Conservation (phyloP, 1,140 invertebrate species). For the Metopolophium dirhodum region DNA sequence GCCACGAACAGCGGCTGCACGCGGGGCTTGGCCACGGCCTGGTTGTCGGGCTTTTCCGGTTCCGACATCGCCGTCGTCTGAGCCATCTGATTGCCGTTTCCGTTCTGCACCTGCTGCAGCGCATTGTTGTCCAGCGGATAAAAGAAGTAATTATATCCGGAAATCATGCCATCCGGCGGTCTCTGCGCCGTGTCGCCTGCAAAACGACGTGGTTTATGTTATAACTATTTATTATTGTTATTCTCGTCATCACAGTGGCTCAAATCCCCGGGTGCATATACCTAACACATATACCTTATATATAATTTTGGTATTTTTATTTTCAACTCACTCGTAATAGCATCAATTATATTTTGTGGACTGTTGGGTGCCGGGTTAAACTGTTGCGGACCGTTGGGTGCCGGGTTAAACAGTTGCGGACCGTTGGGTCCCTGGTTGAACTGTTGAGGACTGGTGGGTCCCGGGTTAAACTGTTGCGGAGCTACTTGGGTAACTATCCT, state of each 20-base stretch:
- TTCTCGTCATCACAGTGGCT: not conserved
- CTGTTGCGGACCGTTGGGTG: not conserved
- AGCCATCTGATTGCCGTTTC: not conserved
- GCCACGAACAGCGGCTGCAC: constrained; percentile 65
- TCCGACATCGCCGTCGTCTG: not conserved
- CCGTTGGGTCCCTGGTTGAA: not conserved
- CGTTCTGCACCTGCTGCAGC: not conserved
- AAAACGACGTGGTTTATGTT: too few species aligned
- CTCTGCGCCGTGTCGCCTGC: not conserved
- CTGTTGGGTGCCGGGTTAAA: not conserved
- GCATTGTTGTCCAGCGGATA: constrained; percentile 19
- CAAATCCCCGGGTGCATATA: too few species aligned
- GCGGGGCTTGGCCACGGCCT: constrained; percentile 58
- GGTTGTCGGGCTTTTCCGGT: not conserved
- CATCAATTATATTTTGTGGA: not conserved
- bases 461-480: too few species aligned
- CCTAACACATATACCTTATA: too few species aligned
- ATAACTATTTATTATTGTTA: not conserved
- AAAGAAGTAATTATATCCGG: constrained; percentile 37
- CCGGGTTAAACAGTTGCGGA: not conserved
- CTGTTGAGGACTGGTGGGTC: not conserved
- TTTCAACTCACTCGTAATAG: not conserved
- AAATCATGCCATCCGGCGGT: not conserved
- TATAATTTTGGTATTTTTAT: not conserved
- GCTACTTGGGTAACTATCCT: not conserved